Percentiles rank a stretch among this genome's conserved stretches.
Evolutionary conservation across 2,797 vertebrate species (phyloP).

Genomic region (Steatocranus sp.): DNA sequence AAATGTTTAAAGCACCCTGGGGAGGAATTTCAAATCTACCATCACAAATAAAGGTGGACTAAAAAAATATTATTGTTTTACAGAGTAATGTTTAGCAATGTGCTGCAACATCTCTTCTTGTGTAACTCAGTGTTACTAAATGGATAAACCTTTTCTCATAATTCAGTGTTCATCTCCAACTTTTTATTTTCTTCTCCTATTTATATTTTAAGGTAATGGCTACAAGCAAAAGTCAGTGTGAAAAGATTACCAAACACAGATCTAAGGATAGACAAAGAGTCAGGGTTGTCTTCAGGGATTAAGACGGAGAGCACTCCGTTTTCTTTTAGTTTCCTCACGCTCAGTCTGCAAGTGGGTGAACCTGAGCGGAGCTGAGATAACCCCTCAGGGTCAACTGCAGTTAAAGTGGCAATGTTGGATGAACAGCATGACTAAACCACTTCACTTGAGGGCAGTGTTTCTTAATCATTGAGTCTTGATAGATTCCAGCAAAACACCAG

Average conservation of each 20-base stretch:
- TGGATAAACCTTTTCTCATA: not conserved
- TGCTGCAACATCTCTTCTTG: not conserved
- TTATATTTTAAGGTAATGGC: not conserved
- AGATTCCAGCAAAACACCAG: not conserved
- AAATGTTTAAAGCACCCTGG: not conserved
- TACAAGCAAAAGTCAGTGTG: not conserved
- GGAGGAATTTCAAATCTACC: not conserved
- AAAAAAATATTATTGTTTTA: not conserved
- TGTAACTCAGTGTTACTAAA: not conserved
- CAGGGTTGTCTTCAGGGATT: slow-evolving; percentile 26
- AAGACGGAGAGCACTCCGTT: slow-evolving; percentile 2
- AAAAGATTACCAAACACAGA: not conserved
- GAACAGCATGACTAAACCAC: slow-evolving; percentile 26
- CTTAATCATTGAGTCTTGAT: slow-evolving; percentile 29
- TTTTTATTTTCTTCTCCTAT: not conserved
- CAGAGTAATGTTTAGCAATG: not conserved
- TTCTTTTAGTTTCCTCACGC: not conserved
- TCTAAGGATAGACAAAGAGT: slow-evolving; percentile 10
- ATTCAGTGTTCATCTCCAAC: not conserved
- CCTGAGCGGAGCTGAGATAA: slow-evolving; percentile 10
- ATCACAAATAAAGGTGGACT: not conserved
- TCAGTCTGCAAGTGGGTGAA: slow-evolving; percentile 26
- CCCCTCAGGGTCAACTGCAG: slow-evolving; percentile 13
- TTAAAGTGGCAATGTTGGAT: slow-evolving; percentile 4
- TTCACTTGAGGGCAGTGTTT: slow-evolving; percentile 57